Conservation (phyloP, 2,888 invertebrate genomes). For the Rhyacophila evoluta region DNA sequence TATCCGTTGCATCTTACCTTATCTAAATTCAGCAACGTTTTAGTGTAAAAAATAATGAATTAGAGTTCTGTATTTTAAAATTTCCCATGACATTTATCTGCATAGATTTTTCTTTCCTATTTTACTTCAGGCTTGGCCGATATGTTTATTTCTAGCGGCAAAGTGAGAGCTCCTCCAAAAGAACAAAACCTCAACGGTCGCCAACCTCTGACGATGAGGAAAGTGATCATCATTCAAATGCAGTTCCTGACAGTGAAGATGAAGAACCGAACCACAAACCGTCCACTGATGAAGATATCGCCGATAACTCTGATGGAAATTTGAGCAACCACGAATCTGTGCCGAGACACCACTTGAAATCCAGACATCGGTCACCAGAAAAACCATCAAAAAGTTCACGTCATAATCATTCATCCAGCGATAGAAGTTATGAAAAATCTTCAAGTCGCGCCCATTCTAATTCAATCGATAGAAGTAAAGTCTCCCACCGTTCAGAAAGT, state of each 20-base stretch:
- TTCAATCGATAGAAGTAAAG: not conserved
- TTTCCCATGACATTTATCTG: no score
- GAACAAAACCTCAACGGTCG: not conserved
- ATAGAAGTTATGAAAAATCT: not conserved
- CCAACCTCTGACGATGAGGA: not conserved
- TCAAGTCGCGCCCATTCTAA: not conserved
- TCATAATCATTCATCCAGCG: not conserved
- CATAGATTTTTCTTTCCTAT: constrained; percentile 27
- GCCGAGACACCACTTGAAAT: constrained; percentile 54
- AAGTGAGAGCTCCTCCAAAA: constrained; percentile 23
- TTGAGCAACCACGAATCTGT: constrained; percentile 60
- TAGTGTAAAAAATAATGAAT: no score
- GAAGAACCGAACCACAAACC: constrained; percentile 17
- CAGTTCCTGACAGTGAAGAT: not conserved
- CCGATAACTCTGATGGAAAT: constrained; percentile 11
- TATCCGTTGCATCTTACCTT: no score
- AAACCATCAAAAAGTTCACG: not conserved
- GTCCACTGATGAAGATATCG: constrained; percentile 31
- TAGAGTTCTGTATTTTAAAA: no score
- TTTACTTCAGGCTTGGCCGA: constrained; percentile 35
- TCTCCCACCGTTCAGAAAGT: not conserved
- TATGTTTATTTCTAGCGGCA: constrained; percentile 39
- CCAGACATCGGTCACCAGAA: not conserved
- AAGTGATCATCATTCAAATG: not conserved
- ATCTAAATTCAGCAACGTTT: no score